Evolutionary conservation across 2,113 vertebrate species (phyloP), one percentile per base, ranked within the genome.

Genomic region (Sinosuthora webbiana): DNA sequence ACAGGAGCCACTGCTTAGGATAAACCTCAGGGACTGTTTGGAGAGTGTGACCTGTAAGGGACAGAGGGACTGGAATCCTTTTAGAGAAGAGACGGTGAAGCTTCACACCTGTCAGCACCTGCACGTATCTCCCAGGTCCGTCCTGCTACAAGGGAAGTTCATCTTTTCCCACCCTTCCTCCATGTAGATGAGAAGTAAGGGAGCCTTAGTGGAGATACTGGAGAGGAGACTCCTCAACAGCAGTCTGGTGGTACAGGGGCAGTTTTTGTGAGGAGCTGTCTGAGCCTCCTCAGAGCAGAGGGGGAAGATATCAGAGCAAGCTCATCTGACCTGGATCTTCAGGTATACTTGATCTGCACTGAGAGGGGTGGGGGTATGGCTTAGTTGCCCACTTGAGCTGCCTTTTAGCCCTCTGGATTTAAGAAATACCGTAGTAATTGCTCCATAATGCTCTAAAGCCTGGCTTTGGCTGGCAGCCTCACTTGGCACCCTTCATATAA

Each of bases 401-500:
- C 83, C 82, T 89, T 76, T 80, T 74, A 80, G 53, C 45, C 50
- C 30, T 55, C 30, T n/a, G 79, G 71, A 73, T 83, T 96, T 93
- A 83, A 92, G 90, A 83, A 96, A 74, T 80, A 65, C 63, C 6
- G 8, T 8, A 52, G 79, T 94, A 95, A 90, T 95, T 93, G 83
- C 88, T 73, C 55, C 2, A 4, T 90, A 92, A 92, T 45, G 27
- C 80, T 80, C 68, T 92, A 74, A 93, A 93, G 89, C 64, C 86
- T 80, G 73, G 55, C 83, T 86, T 95, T 96, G 94, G 92, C 95
- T 86, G 85, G 75, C 77, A 68, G 60, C 94, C 73, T 89, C 27
- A 9, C 65, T 69, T 94, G 94, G 89, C 90, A 63, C 35, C 47
- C 50, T 70, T 77, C 2, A 0, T 50, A 74, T 83, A 92, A 94